Evolutionary conservation across 2,113 vertebrate genomes (phyloP).

Genomic region (Capreolus pygargus): DNA sequence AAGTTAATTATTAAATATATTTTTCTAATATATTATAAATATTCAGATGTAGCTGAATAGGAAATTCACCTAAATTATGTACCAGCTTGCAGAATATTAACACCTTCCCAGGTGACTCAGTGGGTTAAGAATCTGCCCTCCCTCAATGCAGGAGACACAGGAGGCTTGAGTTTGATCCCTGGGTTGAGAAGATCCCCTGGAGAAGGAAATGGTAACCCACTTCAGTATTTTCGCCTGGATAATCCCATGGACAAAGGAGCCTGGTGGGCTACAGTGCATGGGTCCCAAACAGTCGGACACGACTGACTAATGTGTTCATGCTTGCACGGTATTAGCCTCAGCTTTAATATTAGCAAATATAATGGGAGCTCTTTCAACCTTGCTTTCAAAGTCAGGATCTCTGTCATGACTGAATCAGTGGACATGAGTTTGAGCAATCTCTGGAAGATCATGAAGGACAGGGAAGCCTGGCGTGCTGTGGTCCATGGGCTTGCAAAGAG

Average conservation of each 20-base stretch:
- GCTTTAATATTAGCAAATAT: neutral
- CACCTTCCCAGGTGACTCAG: neutral
- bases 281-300: fast-evolving
- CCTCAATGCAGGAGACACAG: neutral
- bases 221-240: neutral
- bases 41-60: neutral
- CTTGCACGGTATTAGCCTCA: neutral
- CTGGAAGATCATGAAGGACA: neutral
- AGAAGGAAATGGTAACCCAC: neutral
- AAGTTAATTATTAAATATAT: neutral
- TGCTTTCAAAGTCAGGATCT: fast-evolving
- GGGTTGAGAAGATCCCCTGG: neutral
- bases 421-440: neutral
- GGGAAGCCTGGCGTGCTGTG: neutral
- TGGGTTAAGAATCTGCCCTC: neutral
- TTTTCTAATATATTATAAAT: neutral
- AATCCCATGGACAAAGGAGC: neutral
- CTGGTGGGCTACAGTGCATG: neutral
- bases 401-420: neutral
- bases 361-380: neutral
- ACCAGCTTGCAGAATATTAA: neutral
- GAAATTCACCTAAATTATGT: neutral
- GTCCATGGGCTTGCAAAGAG: neutral
- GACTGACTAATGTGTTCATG: neutral
- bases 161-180: neutral